Evolutionary conservation across 2,797 vertebrate genomes (phyloP).

Genomic region (Hydrocynus forskahlii): DNA sequence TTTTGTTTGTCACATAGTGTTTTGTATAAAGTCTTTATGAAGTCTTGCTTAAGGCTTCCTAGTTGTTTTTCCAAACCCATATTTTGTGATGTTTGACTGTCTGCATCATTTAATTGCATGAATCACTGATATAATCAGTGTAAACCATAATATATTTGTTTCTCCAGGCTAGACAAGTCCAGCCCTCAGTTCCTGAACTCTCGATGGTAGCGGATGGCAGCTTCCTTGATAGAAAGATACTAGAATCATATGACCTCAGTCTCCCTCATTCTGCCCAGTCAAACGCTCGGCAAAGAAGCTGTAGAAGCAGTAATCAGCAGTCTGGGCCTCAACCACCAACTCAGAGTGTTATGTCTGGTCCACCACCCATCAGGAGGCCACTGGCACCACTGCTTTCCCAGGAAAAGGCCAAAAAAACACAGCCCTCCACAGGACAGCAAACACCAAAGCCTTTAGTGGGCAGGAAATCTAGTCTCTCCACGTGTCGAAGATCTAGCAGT

Average conservation of each 20-base stretch:
- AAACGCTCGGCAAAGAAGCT: conserved; percentile 33
- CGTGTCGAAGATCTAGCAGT: conserved; percentile 60
- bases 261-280: conserved; percentile 49
- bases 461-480: conserved; percentile 62
- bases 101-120: no score
- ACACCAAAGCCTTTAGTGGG: conserved; percentile 40
- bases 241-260: conserved; percentile 51
- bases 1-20: no score
- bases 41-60: no score
- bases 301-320: conserved; percentile 28
- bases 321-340: conserved; percentile 50
- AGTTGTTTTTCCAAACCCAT: no score
- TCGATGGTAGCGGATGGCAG: conserved; percentile 89
- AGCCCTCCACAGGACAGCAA: conserved; percentile 58
- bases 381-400: conserved; percentile 62
- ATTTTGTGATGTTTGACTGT: no score
- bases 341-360: conserved; percentile 51
- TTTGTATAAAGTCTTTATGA: no score
- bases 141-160: not conserved
- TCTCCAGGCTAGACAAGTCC: conserved; percentile 83
- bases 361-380: conserved; percentile 59
- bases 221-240: conserved; percentile 72
- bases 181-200: conserved; percentile 93
- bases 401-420: conserved; percentile 63
- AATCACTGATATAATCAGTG: not conserved